phyloP scores from a whole-genome alignment of 2,113 vertebrate genomes.

The Sinocyclocheilus rhinocerous region DNA sequence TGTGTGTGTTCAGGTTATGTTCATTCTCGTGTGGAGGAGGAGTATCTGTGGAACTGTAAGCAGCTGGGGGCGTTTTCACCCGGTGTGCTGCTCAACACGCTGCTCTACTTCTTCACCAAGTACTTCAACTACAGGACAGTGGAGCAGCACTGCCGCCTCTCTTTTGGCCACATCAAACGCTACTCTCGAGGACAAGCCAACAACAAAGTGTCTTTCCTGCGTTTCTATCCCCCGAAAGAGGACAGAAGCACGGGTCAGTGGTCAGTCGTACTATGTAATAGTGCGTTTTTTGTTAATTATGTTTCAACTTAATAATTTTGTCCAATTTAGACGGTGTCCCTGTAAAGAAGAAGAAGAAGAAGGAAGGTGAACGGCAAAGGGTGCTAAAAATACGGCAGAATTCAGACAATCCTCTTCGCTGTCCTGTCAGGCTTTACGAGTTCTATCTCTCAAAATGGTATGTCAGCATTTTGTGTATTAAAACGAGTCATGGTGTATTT shows the following conservation, averaged over 20 bases:
- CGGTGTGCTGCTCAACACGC: slow-evolving; percentile 94
- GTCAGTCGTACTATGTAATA: not conserved
- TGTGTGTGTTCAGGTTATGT: slow-evolving; percentile 80
- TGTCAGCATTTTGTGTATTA: not conserved
- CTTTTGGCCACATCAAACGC: slow-evolving; percentile 93
- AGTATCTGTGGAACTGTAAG: slow-evolving; percentile 96
- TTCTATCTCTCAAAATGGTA: slow-evolving; percentile 98
- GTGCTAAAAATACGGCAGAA: slow-evolving; percentile 95
- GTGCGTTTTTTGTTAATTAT: not conserved
- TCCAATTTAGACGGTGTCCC: slow-evolving; percentile 76
- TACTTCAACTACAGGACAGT: slow-evolving; percentile 90
- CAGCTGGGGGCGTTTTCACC: slow-evolving; percentile 97
- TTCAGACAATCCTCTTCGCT: slow-evolving; percentile 91
- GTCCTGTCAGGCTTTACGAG: slow-evolving; percentile 94
- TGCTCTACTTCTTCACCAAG: slow-evolving; percentile 98
- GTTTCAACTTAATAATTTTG: not conserved
- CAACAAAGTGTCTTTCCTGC: slow-evolving; percentile 89
- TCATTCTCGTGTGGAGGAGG: slow-evolving; percentile 94
- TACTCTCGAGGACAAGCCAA: slow-evolving; percentile 85
- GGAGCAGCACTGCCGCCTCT: slow-evolving; percentile 91
- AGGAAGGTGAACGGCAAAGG: slow-evolving; percentile 75
- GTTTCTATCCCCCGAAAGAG: slow-evolving; percentile 88
- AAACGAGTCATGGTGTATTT: slow-evolving; percentile 62
- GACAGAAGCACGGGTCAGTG: slow-evolving; percentile 69
- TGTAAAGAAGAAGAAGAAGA: slow-evolving; percentile 86